These are phyloP conservation scores for Poecilia picta DNA, from an alignment of 2,797 vertebrate species.

Conservation along the genomic window DNA sequence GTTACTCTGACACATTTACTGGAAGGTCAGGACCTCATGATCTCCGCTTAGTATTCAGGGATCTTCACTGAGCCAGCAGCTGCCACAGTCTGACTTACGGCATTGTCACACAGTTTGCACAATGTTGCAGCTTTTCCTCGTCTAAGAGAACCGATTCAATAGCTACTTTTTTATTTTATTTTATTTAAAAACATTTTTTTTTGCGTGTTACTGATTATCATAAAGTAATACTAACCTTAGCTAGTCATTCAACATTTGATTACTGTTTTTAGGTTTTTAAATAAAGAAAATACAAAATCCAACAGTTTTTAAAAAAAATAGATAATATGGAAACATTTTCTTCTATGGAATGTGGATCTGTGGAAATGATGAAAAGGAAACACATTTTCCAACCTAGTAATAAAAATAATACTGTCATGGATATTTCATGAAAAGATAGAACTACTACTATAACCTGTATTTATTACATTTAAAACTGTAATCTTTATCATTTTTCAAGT, in stretches of 20 bases:
- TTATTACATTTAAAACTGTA: not conserved
- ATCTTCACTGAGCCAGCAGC: constrained; percentile 43
- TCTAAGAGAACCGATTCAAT: not conserved
- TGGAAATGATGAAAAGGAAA: not conserved
- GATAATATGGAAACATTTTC: not conserved
- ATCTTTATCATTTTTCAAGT: not conserved
- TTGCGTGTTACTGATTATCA: not conserved
- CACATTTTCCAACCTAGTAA: too few species aligned
- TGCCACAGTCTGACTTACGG: constrained; percentile 44
- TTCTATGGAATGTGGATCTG: not conserved
- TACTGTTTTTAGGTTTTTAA: not conserved
- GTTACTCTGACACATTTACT: constrained; percentile 62
- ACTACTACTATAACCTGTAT: not conserved
- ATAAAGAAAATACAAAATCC: not conserved
- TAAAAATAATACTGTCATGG: not conserved
- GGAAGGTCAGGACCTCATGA: constrained; percentile 60
- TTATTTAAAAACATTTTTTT: not conserved
- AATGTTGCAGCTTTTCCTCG: constrained; percentile 27
- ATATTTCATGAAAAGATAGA: not conserved
- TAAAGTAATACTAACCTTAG: not conserved
- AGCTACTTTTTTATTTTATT: not conserved
- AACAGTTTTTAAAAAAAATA: too few species aligned
- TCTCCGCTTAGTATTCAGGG: constrained; percentile 49
- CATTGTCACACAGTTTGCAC: constrained; percentile 45
- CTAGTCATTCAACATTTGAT: not conserved